Evolutionary conservation across 1,140 invertebrate species (phyloP), one percentile per base, ranked within the genome.

Genomic region (Marisa cornuarietis): DNA sequence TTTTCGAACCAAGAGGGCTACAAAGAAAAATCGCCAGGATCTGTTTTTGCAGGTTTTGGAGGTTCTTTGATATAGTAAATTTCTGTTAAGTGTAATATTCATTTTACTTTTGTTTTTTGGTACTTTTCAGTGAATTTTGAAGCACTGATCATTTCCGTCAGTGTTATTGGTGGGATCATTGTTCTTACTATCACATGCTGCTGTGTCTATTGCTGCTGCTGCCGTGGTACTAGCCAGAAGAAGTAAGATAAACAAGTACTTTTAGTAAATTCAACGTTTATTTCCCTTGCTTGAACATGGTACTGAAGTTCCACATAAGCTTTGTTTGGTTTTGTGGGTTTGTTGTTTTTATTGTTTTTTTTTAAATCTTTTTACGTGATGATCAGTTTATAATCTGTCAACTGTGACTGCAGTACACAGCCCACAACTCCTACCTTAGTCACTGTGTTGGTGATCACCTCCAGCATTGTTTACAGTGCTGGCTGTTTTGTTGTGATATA

Each of bases 101-200:
- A 74, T 68, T 63, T 61, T 76, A 24, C 13, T 18, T n/a, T 54
- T 20, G 42, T 62, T 72, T 75, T 9, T 9, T 79, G 71, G 74
- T 82, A 52, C 72, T 73, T 87, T 83, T 58, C 82, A 88, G 87
- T 88, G 62, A 88, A 88, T 66, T 88, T 88, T 83, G 83, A 88
- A 68, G 87, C 85, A 0, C 80, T 88, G 79, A 83, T 88, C 24
- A 88, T 88, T 52, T 61, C 83, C 20, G 79, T 85, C 78, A 82
- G 85, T 68, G 84, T 85, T 13, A 83, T 88, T 72, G 86, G 85
- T 66, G 85, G 84, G 24, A 22, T 88, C 13, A 83, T 88, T 61
- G 22, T 88, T 10, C 66, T 88, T 11, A 81, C 76, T 3, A 69
- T 87, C 8, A 78, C 80, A 10, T 76, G 82, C 49, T 87, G 85